A percentile compares a stretch with the other conserved stretches of the same genome.
Evolutionary conservation across 1,140 invertebrate genomes (phyloP).

Genomic region (Thereuonema tuberculata): DNA sequence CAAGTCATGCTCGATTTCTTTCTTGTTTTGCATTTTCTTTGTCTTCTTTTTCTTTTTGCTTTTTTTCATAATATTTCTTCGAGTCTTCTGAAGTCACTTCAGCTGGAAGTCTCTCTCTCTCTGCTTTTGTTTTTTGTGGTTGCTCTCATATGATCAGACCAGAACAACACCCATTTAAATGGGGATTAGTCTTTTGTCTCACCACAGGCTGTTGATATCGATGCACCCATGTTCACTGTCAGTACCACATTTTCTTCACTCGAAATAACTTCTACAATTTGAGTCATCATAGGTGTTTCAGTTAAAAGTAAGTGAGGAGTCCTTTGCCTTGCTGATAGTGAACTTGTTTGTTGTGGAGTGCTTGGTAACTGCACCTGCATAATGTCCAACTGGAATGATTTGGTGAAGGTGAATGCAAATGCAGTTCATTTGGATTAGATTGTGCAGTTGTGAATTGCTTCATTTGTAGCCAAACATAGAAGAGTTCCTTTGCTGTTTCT

Average conservation of each 20-base stretch:
- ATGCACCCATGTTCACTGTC: neutral
- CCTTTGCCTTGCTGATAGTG: neutral
- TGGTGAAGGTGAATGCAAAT: neutral
- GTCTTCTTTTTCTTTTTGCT: neutral
- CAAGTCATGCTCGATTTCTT: neutral
- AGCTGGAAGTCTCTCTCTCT: neutral
- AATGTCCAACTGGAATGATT: neutral
- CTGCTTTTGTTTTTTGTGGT: neutral
- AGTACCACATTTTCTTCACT: neutral
- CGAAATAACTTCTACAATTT: neutral
- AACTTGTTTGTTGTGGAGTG: neutral
- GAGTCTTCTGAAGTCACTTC: neutral
- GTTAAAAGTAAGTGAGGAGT: neutral
- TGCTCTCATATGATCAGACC: neutral
- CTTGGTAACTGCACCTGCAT: neutral
- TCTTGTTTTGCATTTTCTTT: neutral
- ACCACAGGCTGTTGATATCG: neutral
- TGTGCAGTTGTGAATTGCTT: neutral
- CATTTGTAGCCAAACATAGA: neutral
- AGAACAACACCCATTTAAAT: neutral
- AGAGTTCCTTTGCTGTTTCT: neutral
- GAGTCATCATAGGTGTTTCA: neutral
- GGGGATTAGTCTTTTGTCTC: neutral
- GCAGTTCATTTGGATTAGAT: neutral
- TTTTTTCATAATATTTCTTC: neutral